phyloP scores from a whole-genome alignment of 2,888 invertebrate genomes.

The Chymomyza procnemis region DNA sequence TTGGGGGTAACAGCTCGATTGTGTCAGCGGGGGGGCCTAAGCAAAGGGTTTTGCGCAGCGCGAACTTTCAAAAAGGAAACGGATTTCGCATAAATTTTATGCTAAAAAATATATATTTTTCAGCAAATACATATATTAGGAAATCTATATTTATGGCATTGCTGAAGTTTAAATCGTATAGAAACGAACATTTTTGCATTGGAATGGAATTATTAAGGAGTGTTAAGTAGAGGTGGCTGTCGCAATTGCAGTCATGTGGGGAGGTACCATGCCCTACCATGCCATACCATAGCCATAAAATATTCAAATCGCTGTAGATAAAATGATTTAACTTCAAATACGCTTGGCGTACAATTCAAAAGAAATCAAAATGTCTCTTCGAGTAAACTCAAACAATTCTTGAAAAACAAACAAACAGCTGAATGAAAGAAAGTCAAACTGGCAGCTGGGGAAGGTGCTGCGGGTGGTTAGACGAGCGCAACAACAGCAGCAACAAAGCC shows the following conservation, averaged over 20 bases:
- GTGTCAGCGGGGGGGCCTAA: slow-evolving; percentile 40
- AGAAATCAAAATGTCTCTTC: not conserved
- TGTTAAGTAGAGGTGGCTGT: not conserved
- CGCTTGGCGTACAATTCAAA: not conserved
- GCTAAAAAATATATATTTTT: not conserved
- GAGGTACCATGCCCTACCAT: too few relatives aligned
- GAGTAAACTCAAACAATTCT: not conserved
- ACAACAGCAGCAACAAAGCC: too few relatives aligned
- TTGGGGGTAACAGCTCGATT: too few relatives aligned
- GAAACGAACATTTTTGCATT: not conserved
- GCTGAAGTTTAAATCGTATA: slow-evolving; percentile 12
- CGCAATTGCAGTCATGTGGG: too few relatives aligned
- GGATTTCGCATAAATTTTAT: slow-evolving; percentile 60
- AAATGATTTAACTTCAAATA: not conserved
- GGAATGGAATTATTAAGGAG: not conserved
- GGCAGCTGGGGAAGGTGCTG: not conserved
- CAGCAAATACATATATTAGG: not conserved
- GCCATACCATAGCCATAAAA: not conserved
- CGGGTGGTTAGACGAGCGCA: too few relatives aligned
- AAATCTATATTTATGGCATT: slow-evolving; percentile 1
- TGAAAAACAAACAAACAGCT: not conserved
- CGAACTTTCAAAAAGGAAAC: slow-evolving; percentile 11
- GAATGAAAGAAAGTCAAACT: not conserved
- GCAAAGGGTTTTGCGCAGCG: not conserved
- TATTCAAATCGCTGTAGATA: not conserved